Percentiles rank a stretch among this genome's conserved stretches.
Evolutionary conservation across 2,797 vertebrate genomes (phyloP).

Genomic region (Scyliorhinus canicula): DNA sequence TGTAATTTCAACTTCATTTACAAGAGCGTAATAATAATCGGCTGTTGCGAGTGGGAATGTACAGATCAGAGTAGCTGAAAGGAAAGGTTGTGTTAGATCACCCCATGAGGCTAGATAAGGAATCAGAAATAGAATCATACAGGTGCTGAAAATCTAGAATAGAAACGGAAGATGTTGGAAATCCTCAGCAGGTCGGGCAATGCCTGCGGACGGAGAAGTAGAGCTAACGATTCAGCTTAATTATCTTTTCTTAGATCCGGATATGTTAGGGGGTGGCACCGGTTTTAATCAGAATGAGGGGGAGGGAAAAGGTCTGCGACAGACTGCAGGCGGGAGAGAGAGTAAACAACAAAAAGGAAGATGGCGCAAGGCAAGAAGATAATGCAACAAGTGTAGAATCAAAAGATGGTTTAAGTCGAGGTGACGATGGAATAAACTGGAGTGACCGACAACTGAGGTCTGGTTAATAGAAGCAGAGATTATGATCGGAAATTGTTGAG

Average conservation of each 20-base stretch:
- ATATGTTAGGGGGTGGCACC: too few relatives aligned
- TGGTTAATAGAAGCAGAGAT: background rate
- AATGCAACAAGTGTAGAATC: background rate
- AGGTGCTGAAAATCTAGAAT: too few relatives aligned
- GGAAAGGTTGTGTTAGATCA: background rate
- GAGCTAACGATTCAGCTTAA: too few relatives aligned
- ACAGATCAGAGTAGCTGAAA: background rate
- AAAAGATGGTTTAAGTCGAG: background rate
- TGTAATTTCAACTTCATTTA: background rate
- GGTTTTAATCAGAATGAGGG: background rate
- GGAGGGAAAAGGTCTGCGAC: background rate
- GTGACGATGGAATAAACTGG: background rate
- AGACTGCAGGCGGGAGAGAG: background rate
- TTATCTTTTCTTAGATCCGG: too few relatives aligned
- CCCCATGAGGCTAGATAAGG: background rate
- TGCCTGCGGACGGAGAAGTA: too few relatives aligned
- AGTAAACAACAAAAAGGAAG: background rate
- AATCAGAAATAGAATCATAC: too few relatives aligned
- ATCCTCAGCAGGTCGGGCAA: too few relatives aligned
- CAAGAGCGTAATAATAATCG: background rate
- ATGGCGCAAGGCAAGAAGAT: background rate
- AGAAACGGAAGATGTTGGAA: too few relatives aligned
- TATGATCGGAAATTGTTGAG: background rate
- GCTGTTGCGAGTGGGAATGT: background rate
- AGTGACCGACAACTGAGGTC: background rate